phyloP scores from a whole-genome alignment of 2,888 invertebrate genomes.

The Griposia aprilina region DNA sequence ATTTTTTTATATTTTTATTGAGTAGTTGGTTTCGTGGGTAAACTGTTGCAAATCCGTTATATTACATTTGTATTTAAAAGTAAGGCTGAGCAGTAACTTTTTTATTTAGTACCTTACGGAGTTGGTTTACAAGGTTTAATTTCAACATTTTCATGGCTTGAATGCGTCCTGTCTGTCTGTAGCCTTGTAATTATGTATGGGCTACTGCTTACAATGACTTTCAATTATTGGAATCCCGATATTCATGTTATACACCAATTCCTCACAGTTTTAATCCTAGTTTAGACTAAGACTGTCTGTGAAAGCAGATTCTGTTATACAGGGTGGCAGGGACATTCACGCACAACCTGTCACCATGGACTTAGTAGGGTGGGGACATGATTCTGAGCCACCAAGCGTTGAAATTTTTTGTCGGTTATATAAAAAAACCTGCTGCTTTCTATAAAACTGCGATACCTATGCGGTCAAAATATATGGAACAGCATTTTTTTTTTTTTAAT shows the following conservation, averaged over 20 bases:
- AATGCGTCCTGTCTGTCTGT: not conserved
- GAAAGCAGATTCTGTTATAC: not conserved
- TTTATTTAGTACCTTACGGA: not conserved
- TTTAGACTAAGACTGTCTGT: not conserved
- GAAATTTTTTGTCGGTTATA: no score
- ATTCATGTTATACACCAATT: not conserved
- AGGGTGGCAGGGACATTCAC: no score
- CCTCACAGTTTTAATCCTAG: not conserved
- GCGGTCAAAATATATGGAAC: no score
- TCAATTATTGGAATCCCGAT: not conserved
- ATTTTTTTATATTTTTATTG: slow-evolving; percentile 51
- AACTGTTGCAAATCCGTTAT: slow-evolving; percentile 39
- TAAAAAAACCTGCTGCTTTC: no score
- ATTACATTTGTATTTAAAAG: slow-evolving; percentile 38
- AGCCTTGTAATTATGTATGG: no score
- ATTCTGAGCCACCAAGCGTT: no score
- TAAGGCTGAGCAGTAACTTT: slow-evolving; percentile 10
- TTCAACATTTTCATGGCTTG: not conserved
- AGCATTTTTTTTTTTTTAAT: no score
- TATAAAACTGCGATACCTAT: no score
- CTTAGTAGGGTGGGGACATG: no score
- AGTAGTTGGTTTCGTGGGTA: slow-evolving; percentile 38
- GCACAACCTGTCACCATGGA: no score
- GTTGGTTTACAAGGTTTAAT: not conserved
- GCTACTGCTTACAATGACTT: not conserved